Evolutionary conservation across 1,140 invertebrate genomes (phyloP).

Genomic region (Bombus confusus): DNA sequence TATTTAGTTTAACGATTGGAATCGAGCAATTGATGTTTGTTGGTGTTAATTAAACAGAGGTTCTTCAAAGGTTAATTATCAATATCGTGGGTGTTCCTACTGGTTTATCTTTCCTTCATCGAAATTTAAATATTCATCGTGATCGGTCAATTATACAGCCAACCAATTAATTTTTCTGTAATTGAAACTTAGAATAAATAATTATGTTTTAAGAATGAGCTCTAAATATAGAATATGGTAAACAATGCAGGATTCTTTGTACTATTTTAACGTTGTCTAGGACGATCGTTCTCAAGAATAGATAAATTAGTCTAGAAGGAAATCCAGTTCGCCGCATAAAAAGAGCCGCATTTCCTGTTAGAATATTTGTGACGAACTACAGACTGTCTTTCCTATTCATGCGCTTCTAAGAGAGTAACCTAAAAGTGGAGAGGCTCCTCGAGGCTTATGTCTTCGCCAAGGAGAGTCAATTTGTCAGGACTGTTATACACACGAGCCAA

Average conservation of each 20-base stretch:
- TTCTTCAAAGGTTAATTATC: neutral
- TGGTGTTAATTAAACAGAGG: neutral
- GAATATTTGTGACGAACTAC: constrained; percentile 10
- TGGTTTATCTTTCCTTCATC: neutral
- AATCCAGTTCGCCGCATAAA: neutral
- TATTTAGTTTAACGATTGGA: neutral
- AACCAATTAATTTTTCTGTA: neutral
- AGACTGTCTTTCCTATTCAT: constrained; percentile 12
- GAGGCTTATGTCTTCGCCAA: neutral
- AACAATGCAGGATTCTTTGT: neutral
- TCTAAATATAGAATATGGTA: too few species aligned
- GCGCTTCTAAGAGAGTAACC: neutral
- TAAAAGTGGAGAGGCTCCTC: constrained; percentile 8
- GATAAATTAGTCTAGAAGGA: neutral
- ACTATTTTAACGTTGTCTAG: neutral
- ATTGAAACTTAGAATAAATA: neutral
- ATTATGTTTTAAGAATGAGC: too few species aligned
- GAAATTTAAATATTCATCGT: neutral
- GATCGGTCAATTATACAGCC: neutral
- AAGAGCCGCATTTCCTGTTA: neutral
- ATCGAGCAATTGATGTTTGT: neutral
- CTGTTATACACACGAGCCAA: neutral
- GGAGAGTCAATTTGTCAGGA: constrained; percentile 5
- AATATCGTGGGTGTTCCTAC: neutral
- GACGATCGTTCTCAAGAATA: neutral